These are phyloP conservation scores for Tringa solitaria DNA, from an alignment of 2,113 vertebrate species.

Conservation along the genomic window DNA sequence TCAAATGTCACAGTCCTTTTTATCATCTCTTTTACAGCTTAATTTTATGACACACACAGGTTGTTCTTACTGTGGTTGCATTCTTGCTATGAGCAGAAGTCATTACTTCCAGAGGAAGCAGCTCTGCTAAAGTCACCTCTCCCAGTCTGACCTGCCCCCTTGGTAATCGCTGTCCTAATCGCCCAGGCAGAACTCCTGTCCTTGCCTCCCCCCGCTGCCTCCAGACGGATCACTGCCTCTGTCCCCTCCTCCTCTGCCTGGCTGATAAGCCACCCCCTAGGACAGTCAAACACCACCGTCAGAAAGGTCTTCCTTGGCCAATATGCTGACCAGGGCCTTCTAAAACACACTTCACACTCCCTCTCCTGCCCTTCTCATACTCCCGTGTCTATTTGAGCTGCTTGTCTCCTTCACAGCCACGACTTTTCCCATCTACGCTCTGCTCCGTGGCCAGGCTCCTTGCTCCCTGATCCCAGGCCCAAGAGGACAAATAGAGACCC, in stretches of 20 bases:
- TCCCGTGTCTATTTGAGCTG: background rate
- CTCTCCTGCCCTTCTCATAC: background rate
- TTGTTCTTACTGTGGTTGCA: background rate
- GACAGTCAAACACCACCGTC: background rate
- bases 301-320: background rate
- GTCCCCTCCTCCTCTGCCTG: slow-evolving; percentile 26
- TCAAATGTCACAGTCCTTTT: slow-evolving; percentile 1
- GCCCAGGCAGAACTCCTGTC: slow-evolving; percentile 54
- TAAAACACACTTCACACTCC: background rate
- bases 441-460: background rate
- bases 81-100: slow-evolving; percentile 28
- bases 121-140: slow-evolving; percentile 44
- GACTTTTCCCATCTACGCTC: background rate
- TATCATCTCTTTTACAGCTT: slow-evolving; percentile 20
- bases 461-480: rapidly evolving
- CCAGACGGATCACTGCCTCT: slow-evolving; percentile 7
- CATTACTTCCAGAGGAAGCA: slow-evolving; percentile 30
- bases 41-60: slow-evolving; percentile 1
- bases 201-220: slow-evolving; percentile 41
- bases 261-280: background rate
- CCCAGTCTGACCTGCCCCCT: background rate
- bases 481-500: background rate
- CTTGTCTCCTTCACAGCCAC: background rate
- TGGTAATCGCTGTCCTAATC: background rate
- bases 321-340: background rate